These are phyloP conservation scores for Amphipyra tragopoginis DNA, from an alignment of 2,888 invertebrate species.

Conservation along the genomic window DNA sequence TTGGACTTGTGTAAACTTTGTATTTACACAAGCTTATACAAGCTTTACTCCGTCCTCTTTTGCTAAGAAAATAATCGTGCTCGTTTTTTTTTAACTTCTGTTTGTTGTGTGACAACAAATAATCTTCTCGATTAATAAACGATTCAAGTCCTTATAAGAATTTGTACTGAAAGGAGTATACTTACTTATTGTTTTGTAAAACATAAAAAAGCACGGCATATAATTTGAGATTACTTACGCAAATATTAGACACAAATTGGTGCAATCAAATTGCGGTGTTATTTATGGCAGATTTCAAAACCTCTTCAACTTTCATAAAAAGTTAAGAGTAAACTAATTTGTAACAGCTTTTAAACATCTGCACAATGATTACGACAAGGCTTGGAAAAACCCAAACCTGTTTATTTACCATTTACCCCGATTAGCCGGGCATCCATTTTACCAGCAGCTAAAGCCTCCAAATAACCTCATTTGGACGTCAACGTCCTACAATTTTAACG, in stretches of 20 bases:
- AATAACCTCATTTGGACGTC: slow-evolving; percentile 53
- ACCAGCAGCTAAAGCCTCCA: slow-evolving; percentile 43
- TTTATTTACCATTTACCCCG: slow-evolving; percentile 54
- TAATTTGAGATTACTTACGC: too few relatives aligned
- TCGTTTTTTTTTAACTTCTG: too few relatives aligned
- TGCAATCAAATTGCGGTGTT: too few relatives aligned
- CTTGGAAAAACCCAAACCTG: slow-evolving; percentile 42
- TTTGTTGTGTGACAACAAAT: too few relatives aligned
- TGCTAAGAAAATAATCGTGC: not conserved
- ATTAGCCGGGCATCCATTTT: slow-evolving; percentile 54
- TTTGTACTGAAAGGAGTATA: too few relatives aligned
- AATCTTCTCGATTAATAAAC: too few relatives aligned
- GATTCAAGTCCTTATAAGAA: too few relatives aligned
- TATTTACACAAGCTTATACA: not conserved
- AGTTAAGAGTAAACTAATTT: slow-evolving; percentile 31
- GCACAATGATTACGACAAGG: slow-evolving; percentile 23
- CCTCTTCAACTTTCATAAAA: slow-evolving; percentile 5
- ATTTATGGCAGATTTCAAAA: not conserved
- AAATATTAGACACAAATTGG: too few relatives aligned
- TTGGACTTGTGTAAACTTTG: not conserved
- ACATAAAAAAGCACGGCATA: too few relatives aligned
- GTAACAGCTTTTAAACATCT: slow-evolving; percentile 31
- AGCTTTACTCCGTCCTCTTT: not conserved
- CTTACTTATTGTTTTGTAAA: too few relatives aligned
- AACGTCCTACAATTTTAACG: slow-evolving; percentile 39